phyloP scores from a whole-genome alignment of 2,888 invertebrate species.

The Athetis lepigone region DNA sequence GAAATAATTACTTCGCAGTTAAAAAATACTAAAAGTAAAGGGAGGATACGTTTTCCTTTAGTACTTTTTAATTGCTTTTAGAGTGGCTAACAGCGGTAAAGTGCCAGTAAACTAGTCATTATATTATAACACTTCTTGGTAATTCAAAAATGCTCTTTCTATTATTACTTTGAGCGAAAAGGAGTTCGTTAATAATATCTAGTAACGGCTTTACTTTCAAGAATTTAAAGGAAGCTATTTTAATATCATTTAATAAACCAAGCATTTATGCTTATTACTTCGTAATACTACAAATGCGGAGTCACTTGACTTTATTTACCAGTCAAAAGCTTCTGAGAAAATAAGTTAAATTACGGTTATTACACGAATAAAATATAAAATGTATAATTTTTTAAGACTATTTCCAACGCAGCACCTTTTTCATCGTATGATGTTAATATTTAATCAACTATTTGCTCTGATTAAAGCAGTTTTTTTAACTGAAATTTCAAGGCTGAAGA shows the following conservation, averaged over 20 bases:
- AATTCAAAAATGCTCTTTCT: neutral
- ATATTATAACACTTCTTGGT: slow-evolving; percentile 8
- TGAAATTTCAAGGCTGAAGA: no score
- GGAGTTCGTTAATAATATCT: neutral
- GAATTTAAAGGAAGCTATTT: neutral
- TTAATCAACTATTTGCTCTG: neutral
- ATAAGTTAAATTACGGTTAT: slow-evolving; percentile 16
- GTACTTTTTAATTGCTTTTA: slow-evolving; percentile 18
- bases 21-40: slow-evolving; percentile 17
- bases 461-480: neutral
- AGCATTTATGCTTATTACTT: neutral
- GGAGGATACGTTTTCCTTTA: slow-evolving; percentile 4
- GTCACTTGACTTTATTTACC: neutral
- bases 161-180: slow-evolving; percentile 8
- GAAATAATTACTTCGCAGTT: slow-evolving; percentile 16
- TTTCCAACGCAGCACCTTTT: neutral
- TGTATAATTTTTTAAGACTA: slow-evolving; percentile 1
- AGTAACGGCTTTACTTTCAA: neutral
- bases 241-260: neutral
- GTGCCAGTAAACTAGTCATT: slow-evolving; percentile 15
- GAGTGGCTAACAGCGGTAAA: slow-evolving; percentile 15
- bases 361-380: slow-evolving; percentile 1
- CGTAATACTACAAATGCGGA: slow-evolving; percentile 4
- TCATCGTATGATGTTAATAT: neutral
- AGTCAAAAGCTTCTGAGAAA: slow-evolving; percentile 19